These are phyloP conservation scores for Phylloscopus trochilus DNA, from an alignment of 2,113 vertebrate genomes.

Conservation along the genomic window DNA sequence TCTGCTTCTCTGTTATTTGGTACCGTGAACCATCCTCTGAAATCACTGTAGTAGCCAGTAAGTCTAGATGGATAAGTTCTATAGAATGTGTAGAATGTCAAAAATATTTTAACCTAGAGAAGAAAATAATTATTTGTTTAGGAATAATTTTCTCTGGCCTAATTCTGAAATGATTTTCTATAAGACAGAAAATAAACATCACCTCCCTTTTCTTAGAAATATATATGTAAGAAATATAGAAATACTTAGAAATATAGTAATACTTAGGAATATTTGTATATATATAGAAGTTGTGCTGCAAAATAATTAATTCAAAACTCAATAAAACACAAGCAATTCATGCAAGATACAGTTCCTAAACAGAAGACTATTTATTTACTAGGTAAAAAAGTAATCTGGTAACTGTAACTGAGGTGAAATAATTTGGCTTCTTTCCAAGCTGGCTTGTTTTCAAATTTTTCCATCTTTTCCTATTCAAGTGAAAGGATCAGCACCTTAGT, in stretches of 20 bases:
- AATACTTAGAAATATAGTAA: neutral
- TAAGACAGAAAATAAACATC: neutral
- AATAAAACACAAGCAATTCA: neutral
- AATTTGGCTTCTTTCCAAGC: neutral
- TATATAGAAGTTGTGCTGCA: neutral
- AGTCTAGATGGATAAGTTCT: neutral
- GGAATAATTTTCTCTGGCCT: neutral
- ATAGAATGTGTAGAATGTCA: neutral
- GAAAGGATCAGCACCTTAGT: neutral
- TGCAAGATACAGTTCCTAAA: neutral
- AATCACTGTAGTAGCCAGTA: neutral
- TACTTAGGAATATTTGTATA: neutral
- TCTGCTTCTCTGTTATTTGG: neutral
- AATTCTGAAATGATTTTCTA: neutral
- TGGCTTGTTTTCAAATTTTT: neutral
- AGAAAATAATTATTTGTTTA: neutral
- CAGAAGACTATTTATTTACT: neutral
- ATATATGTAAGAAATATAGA: neutral
- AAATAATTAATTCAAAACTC: neutral
- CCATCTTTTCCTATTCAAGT: neutral
- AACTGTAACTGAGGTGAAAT: neutral
- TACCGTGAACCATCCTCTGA: neutral
- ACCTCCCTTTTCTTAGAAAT: neutral
- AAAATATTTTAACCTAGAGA: neutral
- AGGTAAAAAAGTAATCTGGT: neutral